phyloP scores from a whole-genome alignment of 2,888 invertebrate genomes.

The Leuctra nigra region DNA sequence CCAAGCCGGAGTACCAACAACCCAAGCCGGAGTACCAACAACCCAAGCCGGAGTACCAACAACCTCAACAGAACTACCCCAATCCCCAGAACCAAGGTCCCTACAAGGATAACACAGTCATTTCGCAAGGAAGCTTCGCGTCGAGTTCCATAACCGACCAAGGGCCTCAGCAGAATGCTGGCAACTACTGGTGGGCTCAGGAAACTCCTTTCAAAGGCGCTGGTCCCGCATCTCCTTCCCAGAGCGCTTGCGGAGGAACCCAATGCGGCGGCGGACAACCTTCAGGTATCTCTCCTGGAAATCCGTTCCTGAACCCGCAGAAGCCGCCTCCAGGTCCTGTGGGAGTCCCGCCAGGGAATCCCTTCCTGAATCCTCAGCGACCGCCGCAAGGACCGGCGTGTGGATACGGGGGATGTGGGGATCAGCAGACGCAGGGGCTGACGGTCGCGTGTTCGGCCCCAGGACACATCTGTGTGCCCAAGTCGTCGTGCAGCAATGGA shows the following conservation, averaged over 20 bases:
- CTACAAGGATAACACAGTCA: too few species aligned
- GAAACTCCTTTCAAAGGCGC: constrained; percentile 6
- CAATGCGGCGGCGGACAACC: background rate
- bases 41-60: background rate
- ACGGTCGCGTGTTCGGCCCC: constrained; percentile 51
- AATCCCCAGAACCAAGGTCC: too few species aligned
- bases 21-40: background rate
- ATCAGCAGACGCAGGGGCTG: constrained; percentile 33
- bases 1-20: background rate
- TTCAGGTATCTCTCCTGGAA: too few species aligned
- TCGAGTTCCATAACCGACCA: too few species aligned
- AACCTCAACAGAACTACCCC: background rate
- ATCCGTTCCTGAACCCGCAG: too few species aligned
- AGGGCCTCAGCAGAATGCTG: too few species aligned
- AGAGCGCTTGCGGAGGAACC: background rate
- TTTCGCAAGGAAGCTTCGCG: too few species aligned
- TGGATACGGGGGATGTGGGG: too few species aligned
- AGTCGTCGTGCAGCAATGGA: constrained; percentile 54
- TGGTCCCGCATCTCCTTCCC: background rate
- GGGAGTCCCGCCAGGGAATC: too few species aligned
- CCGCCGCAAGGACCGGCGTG: background rate
- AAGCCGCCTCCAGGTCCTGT: too few species aligned
- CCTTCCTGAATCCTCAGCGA: too few species aligned
- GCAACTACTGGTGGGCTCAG: constrained; percentile 2
- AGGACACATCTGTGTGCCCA: constrained; percentile 54